Evolutionary conservation across 2,113 vertebrate genomes (phyloP), one percentile per base, ranked within the genome.

Genomic region (Rissa tridactyla): DNA sequence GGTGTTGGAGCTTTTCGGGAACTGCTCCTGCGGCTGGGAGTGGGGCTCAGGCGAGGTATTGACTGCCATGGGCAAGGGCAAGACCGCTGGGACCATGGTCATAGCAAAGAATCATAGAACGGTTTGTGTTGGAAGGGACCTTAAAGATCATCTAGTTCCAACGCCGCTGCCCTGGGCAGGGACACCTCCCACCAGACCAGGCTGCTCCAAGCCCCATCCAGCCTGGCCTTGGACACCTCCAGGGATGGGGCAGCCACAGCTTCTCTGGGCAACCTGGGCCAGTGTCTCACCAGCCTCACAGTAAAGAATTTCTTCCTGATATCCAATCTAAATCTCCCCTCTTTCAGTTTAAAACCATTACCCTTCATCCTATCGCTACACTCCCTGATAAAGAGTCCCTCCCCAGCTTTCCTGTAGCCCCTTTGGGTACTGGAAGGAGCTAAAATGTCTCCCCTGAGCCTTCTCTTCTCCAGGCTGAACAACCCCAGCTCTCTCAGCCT

Each of bases 11-110:
- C 11, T 46, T 26, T 71, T 29, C 0, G 1, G 54, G 36, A 44
- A 15, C 14, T 36, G 20, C 20, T 77, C n/a, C 27, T 29, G 23
- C 0, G 0, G 20, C n/a, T 14, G 4, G 36, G 25, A 66, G 32
- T 11, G 3, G 40, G 16, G 30, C 17, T 36, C 22, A 13, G 34
- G 29, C 8, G 15, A 44, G 6, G 7, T 10, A 5, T 0, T 73
- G 60, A 26, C 2, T 3, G 29, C 22, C 9, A 0, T 8, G n/a
- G 25, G 15, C 47, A 54, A 71, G 14, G 36, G 15, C 27, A 44
- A 57, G 20, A 14, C 5, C 1, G 1, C 23, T 38, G 30, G 16
- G 22, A 64, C 13, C 23, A 3, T 5, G 14, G 51, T 15, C 4
- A 0, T 2, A 19, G 29, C 17, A 14, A 61, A 15, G 38, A 65